Evolutionary conservation across 2,888 invertebrate species (phyloP), one percentile per base, ranked within the genome.

Genomic region (Sphaerophoria rueppellii): DNA sequence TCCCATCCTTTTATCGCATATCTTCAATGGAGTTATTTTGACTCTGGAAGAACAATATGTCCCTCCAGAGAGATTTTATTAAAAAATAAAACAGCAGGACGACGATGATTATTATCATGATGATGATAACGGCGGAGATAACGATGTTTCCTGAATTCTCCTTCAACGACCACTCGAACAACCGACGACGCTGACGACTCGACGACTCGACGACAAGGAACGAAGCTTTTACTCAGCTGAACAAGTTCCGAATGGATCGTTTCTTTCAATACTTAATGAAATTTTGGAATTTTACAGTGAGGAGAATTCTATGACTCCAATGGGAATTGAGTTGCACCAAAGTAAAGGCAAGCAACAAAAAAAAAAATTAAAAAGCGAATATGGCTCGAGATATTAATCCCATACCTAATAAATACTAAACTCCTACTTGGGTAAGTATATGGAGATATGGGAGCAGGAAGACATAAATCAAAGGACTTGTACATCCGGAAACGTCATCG

Each of bases 321-420:
- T 54, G 61, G 69, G 67, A 60, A 80, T 63, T 40, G 14, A 65
- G 50, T 48, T 75, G 57, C 6, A 4, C 2, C 52, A 75, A 35
- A 74, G 24, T 24, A 24, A 24, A 24, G 2, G 24, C 24, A 24
- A 24, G 24, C 24, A 54, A 54, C 54, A 54, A 40, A 54, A 67
- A 54, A 43, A 5, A 24, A 54, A 52, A 54, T 1, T 2, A 24
- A 24, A 2, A 24, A 24, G 24, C 12, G 65, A 52, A 65, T 65
- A 52, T 52, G 12, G 12, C 37, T 7, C 6, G 54, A 54, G 67
- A 70, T 75, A 75, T 81, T 75, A 81, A 75, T 81, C 75, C 80
- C 75, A 70, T 70, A 50, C 50, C 70, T 70, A 70, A 75, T 80
- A 75, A 80, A 80, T 80, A 75, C 61, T 69, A 65, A 77, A 63